Evolutionary conservation across 2,113 vertebrate genomes (phyloP), one percentile per base, ranked within the genome.

Genomic region (Burhinus bistriatus): DNA sequence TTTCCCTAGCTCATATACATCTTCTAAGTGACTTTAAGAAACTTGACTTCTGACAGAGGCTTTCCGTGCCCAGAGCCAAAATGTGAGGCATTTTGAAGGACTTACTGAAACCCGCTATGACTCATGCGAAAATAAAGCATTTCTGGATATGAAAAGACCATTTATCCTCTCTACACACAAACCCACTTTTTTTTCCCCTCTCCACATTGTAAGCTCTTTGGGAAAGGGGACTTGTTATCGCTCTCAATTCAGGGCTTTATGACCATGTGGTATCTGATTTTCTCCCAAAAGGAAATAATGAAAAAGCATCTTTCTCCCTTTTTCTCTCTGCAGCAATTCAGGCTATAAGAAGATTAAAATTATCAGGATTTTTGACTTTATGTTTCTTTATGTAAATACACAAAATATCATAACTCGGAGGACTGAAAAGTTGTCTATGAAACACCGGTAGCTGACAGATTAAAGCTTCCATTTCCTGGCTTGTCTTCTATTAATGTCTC

Each of bases 81-180:
- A 82, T 83, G n/a, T 47, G 82, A 90, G 47, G 66, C 66, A 36
- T 95, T 96, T 95, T 86, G 90, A 90, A 88, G 82, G 58, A 91
- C 89, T 93, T 91, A 59, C 68, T 95, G 68, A 94, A 93, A 88
- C 84, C 84, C 65, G 1, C 93, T 73, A 32, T 90, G 96, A 96
- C 62, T 97, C 93, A 95, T 90, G 69, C 6, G 8, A 97, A 97
- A 97, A 96, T 93, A 95, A 94, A 95, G 87, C 84, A 71, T 88
- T 95, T 90, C 81, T 94, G 91, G 71, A 38, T 91, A 86, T 97
- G 89, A 95, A 97, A 96, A 90, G 91, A 51, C 71, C 87, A 83
- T 94, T 96, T 95, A 91, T 95, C 18, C 81, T 20, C 71, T 83
- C 64, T 78, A 77, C 38, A 73, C 70, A 90, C 79, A 96, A 93